Conservation (phyloP, 2,797 vertebrate species). For the Propithecus deckenii region DNA sequence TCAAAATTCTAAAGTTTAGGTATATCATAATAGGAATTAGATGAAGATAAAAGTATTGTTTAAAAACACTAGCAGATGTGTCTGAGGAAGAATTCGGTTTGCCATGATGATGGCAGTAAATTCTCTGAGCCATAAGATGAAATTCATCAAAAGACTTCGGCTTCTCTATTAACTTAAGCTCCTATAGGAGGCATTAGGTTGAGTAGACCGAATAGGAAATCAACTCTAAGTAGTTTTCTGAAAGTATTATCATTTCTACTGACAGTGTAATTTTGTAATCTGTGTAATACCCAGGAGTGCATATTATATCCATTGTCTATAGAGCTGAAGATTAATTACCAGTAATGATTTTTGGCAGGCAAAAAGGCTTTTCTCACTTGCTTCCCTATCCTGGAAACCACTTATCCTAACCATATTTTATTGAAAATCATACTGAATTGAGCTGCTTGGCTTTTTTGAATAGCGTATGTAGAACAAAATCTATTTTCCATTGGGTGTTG, state of each 20-base stretch:
- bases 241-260: neutral
- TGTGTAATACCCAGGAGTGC: neutral
- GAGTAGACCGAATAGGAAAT: neutral
- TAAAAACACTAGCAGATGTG: neutral
- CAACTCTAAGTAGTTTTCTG: neutral
- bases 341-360: neutral
- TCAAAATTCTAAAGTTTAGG: neutral
- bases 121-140: neutral
- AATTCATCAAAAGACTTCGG: neutral
- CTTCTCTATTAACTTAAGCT: neutral
- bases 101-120: neutral
- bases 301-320: neutral
- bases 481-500: neutral
- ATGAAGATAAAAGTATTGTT: neutral
- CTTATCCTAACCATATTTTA: neutral
- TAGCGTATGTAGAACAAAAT: neutral
- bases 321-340: neutral
- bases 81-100: constrained; percentile 27
- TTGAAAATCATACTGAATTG: neutral
- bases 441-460: neutral
- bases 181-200: neutral
- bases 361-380: neutral
- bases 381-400: neutral
- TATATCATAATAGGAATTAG: neutral
- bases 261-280: neutral